A percentile compares a stretch with the other conserved stretches of the same genome.
Conservation (phyloP, 2,888 invertebrate species). For the Petrophora chlorosata region DNA sequence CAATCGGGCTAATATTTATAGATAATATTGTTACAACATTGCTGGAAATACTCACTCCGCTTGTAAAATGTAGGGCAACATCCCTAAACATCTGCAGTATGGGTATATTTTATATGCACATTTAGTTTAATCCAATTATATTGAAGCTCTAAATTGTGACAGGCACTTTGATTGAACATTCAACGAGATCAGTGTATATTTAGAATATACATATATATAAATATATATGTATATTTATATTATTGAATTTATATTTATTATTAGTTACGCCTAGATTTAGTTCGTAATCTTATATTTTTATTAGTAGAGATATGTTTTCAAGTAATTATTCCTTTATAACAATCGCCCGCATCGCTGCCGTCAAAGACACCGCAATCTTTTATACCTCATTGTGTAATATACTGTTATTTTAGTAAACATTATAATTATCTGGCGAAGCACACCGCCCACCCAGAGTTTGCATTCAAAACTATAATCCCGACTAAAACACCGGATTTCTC, state of each 20-base stretch:
- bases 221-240: too few species aligned
- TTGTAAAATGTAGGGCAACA: constrained; percentile 52
- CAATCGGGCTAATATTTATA: constrained; percentile 75
- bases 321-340: background rate
- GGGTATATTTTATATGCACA: constrained; percentile 29
- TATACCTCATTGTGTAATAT: constrained; percentile 37
- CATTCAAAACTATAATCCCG: constrained; percentile 40
- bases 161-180: too few species aligned
- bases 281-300: too few species aligned
- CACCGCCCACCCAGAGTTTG: constrained; percentile 53
- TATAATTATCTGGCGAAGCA: constrained; percentile 36
- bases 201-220: too few species aligned
- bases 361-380: constrained; percentile 28
- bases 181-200: too few species aligned
- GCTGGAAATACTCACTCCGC: constrained; percentile 47
- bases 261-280: too few species aligned
- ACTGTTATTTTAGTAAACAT: constrained; percentile 42
- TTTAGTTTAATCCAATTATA: constrained; percentile 26
- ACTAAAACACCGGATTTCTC: constrained; percentile 46
- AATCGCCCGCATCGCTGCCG: constrained; percentile 33
- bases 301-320: too few species aligned
- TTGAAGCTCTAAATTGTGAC: background rate
- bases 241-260: too few species aligned
- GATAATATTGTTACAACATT: constrained; percentile 74
- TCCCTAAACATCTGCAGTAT: constrained; percentile 45